These are phyloP conservation scores for Lepus europaeus DNA, from an alignment of 2,113 vertebrate genomes.

Conservation along the genomic window DNA sequence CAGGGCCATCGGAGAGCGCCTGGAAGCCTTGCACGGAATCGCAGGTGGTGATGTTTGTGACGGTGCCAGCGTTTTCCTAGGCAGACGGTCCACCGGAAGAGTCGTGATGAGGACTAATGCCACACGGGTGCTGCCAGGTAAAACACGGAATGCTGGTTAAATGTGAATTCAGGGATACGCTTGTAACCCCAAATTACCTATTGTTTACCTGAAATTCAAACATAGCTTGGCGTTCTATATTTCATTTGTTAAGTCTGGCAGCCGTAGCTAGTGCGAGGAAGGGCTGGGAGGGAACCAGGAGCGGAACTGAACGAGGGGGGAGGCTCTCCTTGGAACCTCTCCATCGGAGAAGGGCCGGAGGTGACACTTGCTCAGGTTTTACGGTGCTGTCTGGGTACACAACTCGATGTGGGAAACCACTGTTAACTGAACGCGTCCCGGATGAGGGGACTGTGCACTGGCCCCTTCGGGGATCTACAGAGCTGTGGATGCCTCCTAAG, in stretches of 20 bases:
- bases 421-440: background rate
- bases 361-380: background rate
- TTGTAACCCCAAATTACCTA: background rate
- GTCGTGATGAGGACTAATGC: slow-evolving; percentile 31
- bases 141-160: slow-evolving; percentile 28
- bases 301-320: background rate
- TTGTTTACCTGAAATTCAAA: slow-evolving; percentile 59
- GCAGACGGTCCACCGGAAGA: slow-evolving; percentile 6
- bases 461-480: background rate
- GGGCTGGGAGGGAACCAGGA: background rate
- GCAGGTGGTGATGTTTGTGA: background rate
- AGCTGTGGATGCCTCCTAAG: background rate
- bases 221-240: background rate
- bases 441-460: background rate
- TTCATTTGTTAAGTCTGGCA: slow-evolving; percentile 60
- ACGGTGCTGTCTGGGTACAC: background rate
- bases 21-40: slow-evolving; percentile 6
- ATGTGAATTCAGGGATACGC: slow-evolving; percentile 49
- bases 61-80: slow-evolving; percentile 1
- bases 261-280: background rate
- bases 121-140: slow-evolving; percentile 30
- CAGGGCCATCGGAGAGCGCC: background rate
- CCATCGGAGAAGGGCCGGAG: background rate
- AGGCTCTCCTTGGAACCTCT: background rate
- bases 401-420: background rate